Conservation (phyloP, 2,888 invertebrate species). For the Philopedon plagiatum region DNA sequence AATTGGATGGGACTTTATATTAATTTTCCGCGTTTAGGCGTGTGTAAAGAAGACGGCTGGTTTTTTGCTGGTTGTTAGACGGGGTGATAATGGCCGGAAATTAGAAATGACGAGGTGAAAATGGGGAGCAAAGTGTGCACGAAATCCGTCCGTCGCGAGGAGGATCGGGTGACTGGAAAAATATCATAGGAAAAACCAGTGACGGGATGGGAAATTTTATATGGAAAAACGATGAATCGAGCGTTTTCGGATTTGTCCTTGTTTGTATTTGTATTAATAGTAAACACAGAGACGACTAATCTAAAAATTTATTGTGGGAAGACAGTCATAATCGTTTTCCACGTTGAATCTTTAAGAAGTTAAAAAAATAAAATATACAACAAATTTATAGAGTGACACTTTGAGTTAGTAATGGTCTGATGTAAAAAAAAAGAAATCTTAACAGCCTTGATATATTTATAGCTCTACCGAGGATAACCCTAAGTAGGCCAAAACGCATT, state of each 20-base stretch:
- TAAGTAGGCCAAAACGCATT: too few relatives aligned
- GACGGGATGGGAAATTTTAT: not conserved
- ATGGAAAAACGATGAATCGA: not conserved
- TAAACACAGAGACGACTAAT: too few relatives aligned
- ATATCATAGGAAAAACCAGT: conserved; percentile 13
- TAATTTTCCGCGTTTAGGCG: conserved; percentile 30
- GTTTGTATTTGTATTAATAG: not conserved
- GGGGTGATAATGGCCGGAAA: conserved; percentile 40
- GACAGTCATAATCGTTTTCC: too few relatives aligned
- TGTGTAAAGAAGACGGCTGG: conserved; percentile 27
- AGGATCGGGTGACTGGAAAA: conserved; percentile 12
- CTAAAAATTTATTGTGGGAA: too few relatives aligned
- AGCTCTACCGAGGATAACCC: too few relatives aligned
- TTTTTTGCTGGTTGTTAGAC: conserved; percentile 25
- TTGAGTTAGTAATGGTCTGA: too few relatives aligned
- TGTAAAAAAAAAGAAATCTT: too few relatives aligned
- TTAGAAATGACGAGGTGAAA: conserved; percentile 35
- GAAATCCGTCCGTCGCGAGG: conserved; percentile 7
- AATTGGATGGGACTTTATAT: conserved; percentile 25
- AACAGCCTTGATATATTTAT: too few relatives aligned
- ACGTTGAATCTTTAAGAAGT: too few relatives aligned
- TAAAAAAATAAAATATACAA: too few relatives aligned
- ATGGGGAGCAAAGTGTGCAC: conserved; percentile 16
- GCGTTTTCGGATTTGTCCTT: not conserved
- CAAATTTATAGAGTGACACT: too few relatives aligned